Percentiles rank a stretch among this genome's conserved stretches.
phyloP scores from a whole-genome alignment of 2,113 vertebrate species.

The Sus scrofa region DNA sequence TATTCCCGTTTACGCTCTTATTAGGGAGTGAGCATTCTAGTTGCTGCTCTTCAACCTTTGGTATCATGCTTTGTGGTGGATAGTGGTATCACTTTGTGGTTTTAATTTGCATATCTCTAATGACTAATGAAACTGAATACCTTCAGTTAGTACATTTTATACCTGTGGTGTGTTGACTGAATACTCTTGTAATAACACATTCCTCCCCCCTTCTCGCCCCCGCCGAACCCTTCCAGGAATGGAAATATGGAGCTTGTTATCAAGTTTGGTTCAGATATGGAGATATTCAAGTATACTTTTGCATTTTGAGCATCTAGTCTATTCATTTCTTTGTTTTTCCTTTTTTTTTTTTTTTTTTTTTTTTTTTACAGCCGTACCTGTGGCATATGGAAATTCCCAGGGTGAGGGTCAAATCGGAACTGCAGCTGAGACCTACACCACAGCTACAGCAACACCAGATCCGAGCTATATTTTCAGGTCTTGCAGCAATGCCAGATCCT shows the following conservation, averaged over 20 bases:
- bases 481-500: too few relatives aligned
- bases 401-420: too few relatives aligned
- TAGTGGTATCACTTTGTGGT: background rate
- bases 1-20: background rate
- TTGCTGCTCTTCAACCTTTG: background rate
- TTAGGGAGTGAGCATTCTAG: background rate
- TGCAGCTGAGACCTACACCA: too few relatives aligned
- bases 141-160: background rate
- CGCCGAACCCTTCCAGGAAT: background rate
- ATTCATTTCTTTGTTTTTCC: background rate
- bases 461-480: too few relatives aligned
- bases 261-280: background rate
- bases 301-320: background rate
- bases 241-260: background rate
- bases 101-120: slow-evolving; percentile 40
- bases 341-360: too few relatives aligned
- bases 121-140: background rate
- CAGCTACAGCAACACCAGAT: too few relatives aligned
- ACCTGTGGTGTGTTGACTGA: background rate
- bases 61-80: background rate
- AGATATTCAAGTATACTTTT: background rate
- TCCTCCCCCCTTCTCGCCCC: too few relatives aligned
- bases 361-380: too few relatives aligned
- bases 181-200: slow-evolving; percentile 1
- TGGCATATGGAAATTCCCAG: too few relatives aligned